These are phyloP conservation scores for Lissocephala sabroskyi DNA, from an alignment of 2,888 invertebrate species.

Conservation along the genomic window DNA sequence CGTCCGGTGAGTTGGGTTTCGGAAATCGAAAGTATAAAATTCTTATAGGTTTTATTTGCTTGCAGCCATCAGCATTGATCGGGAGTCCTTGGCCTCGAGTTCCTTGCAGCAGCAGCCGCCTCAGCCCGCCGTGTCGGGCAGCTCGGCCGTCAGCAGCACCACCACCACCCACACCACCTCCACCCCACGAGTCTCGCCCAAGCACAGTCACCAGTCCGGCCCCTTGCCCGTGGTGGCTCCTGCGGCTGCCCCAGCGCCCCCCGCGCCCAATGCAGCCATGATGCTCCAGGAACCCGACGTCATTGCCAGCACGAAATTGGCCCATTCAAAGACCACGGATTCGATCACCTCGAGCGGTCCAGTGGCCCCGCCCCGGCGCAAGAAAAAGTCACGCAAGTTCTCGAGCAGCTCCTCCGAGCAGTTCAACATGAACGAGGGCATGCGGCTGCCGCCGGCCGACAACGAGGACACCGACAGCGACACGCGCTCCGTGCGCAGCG, in stretches of 20 bases:
- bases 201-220: slow-evolving; percentile 18
- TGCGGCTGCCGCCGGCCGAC: slow-evolving; percentile 62
- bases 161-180: slow-evolving; percentile 14
- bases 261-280: slow-evolving; percentile 30
- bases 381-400: slow-evolving; percentile 76
- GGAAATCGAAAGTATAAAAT: neutral
- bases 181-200: slow-evolving; percentile 29
- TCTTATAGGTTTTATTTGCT: neutral
- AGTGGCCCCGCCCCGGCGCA: slow-evolving; percentile 85
- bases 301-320: slow-evolving; percentile 90
- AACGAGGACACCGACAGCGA: slow-evolving; percentile 69
- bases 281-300: slow-evolving; percentile 86
- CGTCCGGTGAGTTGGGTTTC: slow-evolving; percentile 73
- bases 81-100: slow-evolving; percentile 67
- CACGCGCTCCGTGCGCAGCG: slow-evolving; percentile 67
- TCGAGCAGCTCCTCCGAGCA: slow-evolving; percentile 71
- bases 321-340: slow-evolving; percentile 72
- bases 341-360: slow-evolving; percentile 74
- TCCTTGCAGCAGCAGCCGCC: slow-evolving; percentile 57
- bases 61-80: slow-evolving; percentile 69
- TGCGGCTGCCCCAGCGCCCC: slow-evolving; percentile 4
- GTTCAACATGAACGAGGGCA: slow-evolving; percentile 68
- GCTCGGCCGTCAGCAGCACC: slow-evolving; percentile 9
- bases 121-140: slow-evolving; percentile 7
- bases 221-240: slow-evolving; percentile 3